These are phyloP conservation scores for Sebastes fasciatus DNA, from an alignment of 2,113 vertebrate species.

Conservation along the genomic window DNA sequence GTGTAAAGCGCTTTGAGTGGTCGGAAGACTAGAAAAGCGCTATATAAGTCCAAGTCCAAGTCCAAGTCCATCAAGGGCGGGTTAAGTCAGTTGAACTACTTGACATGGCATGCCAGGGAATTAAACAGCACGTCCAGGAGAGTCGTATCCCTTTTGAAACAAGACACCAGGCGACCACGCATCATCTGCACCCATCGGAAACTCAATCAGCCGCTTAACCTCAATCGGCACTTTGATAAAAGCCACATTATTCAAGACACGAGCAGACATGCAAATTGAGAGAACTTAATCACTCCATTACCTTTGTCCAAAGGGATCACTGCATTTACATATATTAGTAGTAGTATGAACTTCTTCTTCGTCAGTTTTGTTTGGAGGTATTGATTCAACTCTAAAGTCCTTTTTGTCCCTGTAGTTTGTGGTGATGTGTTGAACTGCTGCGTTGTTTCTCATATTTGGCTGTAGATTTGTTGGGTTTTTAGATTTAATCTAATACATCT, in stretches of 20 bases:
- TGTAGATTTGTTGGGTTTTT: not conserved
- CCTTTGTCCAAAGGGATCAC: conserved; percentile 37
- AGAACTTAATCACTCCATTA: conserved; percentile 39
- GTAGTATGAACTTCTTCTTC: not conserved
- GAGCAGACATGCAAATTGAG: conserved; percentile 29
- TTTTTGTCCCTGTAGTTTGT: not conserved
- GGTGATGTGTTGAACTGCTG: not conserved
- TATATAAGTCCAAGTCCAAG: too few species aligned
- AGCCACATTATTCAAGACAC: conserved; percentile 50
- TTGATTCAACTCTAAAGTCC: not conserved
- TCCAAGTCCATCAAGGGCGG: conserved; percentile 3
- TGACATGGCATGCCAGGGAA: conserved; percentile 19
- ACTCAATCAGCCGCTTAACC: conserved; percentile 43
- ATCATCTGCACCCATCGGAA: conserved; percentile 44
- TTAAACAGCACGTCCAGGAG: not conserved
- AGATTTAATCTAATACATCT: not conserved
- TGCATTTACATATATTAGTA: conserved; percentile 32
- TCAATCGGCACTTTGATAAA: conserved; percentile 41
- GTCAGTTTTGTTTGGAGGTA: not conserved
- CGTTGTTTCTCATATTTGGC: not conserved
- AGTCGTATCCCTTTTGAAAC: conserved; percentile 34
- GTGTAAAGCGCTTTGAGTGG: too few species aligned
- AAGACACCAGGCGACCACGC: conserved; percentile 19
- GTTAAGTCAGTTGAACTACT: conserved; percentile 20
- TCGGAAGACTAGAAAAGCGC: too few species aligned